Conservation (phyloP, 2,888 invertebrate genomes). For the Ferrisia virgata region DNA sequence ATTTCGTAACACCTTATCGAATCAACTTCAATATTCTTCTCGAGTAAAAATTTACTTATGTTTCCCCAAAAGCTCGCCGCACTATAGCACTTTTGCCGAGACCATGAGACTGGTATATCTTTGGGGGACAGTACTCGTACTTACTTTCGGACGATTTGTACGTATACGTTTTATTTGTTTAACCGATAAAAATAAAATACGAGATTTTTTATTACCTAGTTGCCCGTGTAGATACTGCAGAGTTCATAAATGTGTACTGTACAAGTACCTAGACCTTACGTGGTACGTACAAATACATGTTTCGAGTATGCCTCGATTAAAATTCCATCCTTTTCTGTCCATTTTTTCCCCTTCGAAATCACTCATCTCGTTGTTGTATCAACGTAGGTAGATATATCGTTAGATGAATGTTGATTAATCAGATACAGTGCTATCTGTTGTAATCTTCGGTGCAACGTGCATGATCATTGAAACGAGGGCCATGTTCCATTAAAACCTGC, state of each 20-base stretch:
- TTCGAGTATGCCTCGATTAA: not conserved
- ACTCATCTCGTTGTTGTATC: too few species aligned
- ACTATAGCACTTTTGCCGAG: not conserved
- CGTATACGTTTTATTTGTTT: not conserved
- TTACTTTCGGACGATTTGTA: too few species aligned
- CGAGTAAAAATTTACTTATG: not conserved
- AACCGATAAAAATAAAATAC: not conserved
- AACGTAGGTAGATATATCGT: too few species aligned
- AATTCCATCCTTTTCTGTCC: not conserved
- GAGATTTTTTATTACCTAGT: not conserved
- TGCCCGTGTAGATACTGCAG: not conserved
- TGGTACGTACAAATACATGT: too few species aligned
- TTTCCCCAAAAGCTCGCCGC: not conserved
- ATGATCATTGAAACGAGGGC: too few species aligned
- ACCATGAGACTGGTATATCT: not conserved
- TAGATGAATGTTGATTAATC: too few species aligned
- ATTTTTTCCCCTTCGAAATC: not conserved
- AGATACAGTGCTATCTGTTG: too few species aligned
- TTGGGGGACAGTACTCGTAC: not conserved
- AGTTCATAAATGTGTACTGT: too few species aligned
- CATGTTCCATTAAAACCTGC: too few species aligned
- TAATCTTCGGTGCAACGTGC: too few species aligned
- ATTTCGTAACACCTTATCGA: not conserved
- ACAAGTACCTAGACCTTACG: too few species aligned
- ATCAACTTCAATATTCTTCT: constrained; percentile 14